Evolutionary conservation across 1,140 invertebrate genomes (phyloP), one percentile per base, ranked within the genome.

Genomic region (Drosophila auraria): DNA sequence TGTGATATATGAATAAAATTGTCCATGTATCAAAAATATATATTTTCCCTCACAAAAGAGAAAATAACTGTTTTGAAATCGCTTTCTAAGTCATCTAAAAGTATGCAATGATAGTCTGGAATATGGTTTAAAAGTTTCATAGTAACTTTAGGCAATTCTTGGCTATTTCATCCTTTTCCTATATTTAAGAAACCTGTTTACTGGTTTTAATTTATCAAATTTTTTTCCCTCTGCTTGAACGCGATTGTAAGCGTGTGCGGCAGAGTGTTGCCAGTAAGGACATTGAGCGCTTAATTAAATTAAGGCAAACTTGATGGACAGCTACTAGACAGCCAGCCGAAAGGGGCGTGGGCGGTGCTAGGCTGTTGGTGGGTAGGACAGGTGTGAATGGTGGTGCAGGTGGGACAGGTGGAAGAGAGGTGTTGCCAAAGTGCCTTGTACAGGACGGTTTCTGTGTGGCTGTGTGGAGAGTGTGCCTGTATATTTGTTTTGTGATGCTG

Each of bases 271-370:
- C 51, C 78, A 49, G 77, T 80, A 81, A 89, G 86, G 86, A 89
- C 82, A 86, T 89, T 89, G 86, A 89, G 86, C 82, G 86, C 86
- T 86, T 90, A 89, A 89, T 89, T 89, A 86, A 89, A 89, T 89
- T 89, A 89, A 90, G 86, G 75, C 71, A 82, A 78, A 56, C 86
- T 90, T 89, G 86, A 89, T 89, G 86, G 86, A 90, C 86, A 90
- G 86, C 82, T 89, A 89, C 82, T 81, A 87, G 84, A 87, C 84
- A 87, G 68, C 47, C 65, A 71, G 82, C 64, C 82, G 56, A 47
- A 74, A 27, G 51, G 30, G 45, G 53, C 30, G 40, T 38, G 25
- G 17, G 15, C 15, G 60, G 40, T 1, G 54, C 8, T 40, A 57
- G 54, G 54, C 54, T n/a, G 53, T 23, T 40, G 53, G 17, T 14